These are phyloP conservation scores for Epistrophe eligans DNA, from an alignment of 2,888 invertebrate species.

Conservation along the genomic window DNA sequence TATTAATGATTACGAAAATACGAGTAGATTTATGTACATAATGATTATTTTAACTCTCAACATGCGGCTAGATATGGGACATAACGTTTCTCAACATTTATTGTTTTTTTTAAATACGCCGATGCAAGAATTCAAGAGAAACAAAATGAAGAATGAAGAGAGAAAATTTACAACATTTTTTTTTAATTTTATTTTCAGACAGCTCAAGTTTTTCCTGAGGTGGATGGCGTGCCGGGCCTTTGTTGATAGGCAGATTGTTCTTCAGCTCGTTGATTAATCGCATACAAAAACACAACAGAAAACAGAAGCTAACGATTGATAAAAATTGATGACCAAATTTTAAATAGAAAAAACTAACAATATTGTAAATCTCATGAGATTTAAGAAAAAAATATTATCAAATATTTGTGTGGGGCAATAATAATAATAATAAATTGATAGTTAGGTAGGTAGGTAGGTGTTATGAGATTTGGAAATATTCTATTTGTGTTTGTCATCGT, in stretches of 20 bases:
- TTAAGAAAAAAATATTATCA: background rate
- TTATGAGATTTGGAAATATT: background rate
- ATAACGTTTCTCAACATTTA: conserved; percentile 20
- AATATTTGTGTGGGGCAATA: background rate
- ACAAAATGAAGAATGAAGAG: background rate
- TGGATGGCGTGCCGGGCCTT: background rate
- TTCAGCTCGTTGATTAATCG: background rate
- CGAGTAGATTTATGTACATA: too few species aligned
- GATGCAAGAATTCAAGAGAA: conserved; percentile 46
- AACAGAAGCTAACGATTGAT: conserved; percentile 30
- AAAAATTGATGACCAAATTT: conserved; percentile 47
- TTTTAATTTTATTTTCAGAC: background rate
- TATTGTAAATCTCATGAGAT: conserved; percentile 11
- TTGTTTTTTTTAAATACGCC: conserved; percentile 33
- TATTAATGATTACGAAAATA: too few species aligned
- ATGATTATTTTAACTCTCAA: too few species aligned
- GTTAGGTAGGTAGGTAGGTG: background rate
- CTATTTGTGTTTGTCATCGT: background rate
- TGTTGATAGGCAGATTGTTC: background rate
- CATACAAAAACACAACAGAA: background rate
- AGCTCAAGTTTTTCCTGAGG: background rate
- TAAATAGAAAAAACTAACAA: conserved; percentile 43
- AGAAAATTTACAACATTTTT: background rate
- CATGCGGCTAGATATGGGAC: background rate
- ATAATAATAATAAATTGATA: conserved; percentile 3